Evolutionary conservation across 2,797 vertebrate genomes (phyloP), one percentile per base, ranked within the genome.

Genomic region (Sciaenops ocellatus): DNA sequence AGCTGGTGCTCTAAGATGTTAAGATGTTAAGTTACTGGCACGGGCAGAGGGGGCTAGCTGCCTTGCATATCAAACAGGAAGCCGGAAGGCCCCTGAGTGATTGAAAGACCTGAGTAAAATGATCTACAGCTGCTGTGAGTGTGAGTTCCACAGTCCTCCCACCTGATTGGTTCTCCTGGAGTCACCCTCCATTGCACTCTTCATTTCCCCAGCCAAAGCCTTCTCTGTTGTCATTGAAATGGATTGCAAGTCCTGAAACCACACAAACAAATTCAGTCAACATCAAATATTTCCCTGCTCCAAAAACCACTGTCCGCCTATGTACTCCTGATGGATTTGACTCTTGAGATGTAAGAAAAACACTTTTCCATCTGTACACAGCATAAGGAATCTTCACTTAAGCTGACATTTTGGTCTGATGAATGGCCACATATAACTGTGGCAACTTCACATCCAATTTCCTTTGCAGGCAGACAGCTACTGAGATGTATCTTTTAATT

Each of bases 161-260:
- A 98, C 98, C 95, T 94, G 96, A 91, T 96, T 96, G 38, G 82
- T 90, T 85, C 91, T 95, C 89, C 85, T 96, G 80, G 89, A 48
- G 75, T 98, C 96, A 61, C 94, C 96, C 89, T 98, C 97, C 92
- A 97, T 96, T 13, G 94, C 87, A 77, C 96, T 97, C 95, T 95
- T 97, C 94, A 97, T 94, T 87, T 97, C 97, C 42, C 92, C 95
- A 67, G 95, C 94, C 3, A 94, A 95, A 90, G 95, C 95, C 17
- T 94, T 96, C 94, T 98, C 97, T 73, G 96, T 97, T 78, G 96
- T 97, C 97, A 98, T 98, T 93, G 94, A 95, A 93, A 93, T 94
- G 90, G 93, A 92, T 94, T 90, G 92, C 83, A 93, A 38, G 92
- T 93, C 94, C 94, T 95, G 94, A 85, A 87, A 85, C 79, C 83